Evolutionary conservation across 2,797 vertebrate genomes (phyloP).

Genomic region (Neosilurus hyrtlii): DNA sequence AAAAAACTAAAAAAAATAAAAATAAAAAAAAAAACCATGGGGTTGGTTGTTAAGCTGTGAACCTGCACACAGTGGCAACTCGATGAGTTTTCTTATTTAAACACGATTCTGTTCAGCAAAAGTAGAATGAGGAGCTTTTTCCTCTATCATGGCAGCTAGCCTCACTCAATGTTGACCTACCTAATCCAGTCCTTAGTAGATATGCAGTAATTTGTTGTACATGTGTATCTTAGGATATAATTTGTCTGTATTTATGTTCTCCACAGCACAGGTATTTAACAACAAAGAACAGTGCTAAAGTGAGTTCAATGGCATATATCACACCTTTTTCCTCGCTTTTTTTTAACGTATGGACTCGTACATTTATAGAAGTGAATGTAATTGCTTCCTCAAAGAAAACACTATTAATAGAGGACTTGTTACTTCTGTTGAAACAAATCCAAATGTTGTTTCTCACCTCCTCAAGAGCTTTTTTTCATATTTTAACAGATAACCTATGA

Average conservation of each 20-base stretch:
- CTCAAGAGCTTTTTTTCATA: constrained; percentile 76
- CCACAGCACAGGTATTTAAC: constrained; percentile 74
- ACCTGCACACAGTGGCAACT: constrained; percentile 38
- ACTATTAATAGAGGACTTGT: constrained; percentile 80
- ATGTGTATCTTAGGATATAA: constrained; percentile 83
- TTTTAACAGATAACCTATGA: constrained; percentile 83
- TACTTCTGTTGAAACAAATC: constrained; percentile 77
- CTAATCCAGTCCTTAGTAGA: constrained; percentile 83
- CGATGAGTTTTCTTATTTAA: constrained; percentile 56
- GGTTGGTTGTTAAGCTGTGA: constrained; percentile 44
- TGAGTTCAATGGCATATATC: constrained; percentile 83
- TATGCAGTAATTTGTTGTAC: constrained; percentile 91
- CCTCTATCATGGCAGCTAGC: constrained; percentile 89
- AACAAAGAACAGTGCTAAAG: constrained; percentile 66
- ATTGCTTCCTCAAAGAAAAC: constrained; percentile 73
- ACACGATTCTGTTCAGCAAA: constrained; percentile 64
- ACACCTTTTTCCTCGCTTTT: constrained; percentile 62
- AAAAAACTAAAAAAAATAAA: too few relatives aligned
- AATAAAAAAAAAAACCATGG: not conserved
- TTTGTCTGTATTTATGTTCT: constrained; percentile 81
- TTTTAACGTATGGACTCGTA: constrained; percentile 80
- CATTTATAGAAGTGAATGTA: constrained; percentile 88
- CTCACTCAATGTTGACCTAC: constrained; percentile 77
- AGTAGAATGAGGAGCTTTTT: constrained; percentile 78
- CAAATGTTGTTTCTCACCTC: constrained; percentile 76